Evolutionary conservation across 2,888 invertebrate species (phyloP), one percentile per base, ranked within the genome.

Genomic region (Zygaena filipendulae): DNA sequence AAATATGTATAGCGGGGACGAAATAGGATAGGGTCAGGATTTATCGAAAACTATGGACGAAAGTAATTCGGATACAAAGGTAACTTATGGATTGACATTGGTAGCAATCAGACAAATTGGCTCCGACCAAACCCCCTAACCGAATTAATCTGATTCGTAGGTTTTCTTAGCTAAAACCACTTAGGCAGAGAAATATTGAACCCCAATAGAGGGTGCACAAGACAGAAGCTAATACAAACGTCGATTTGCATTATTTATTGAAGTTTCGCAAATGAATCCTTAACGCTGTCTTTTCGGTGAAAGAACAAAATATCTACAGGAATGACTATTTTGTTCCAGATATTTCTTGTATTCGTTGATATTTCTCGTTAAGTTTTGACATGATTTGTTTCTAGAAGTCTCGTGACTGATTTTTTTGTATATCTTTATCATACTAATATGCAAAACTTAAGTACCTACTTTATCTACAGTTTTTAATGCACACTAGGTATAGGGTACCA

Each of bases 41-140:
- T 72, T 80, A 77, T 77, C 64, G 70, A 62, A 70, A 72, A 66
- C 61, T 59, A 61, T 59, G 46, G 47, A 51, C 50, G 59, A 16
- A 4, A 4, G 16, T 16, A 6, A 51, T 50, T 29, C 34, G 44
- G 49, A 47, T 45, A 51, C 51, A 57, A 61, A 69, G 61, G 68
- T 71, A 71, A 67, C 59, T 66, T 55, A 55, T 62, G 67, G 62
- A 70, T 69, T 64, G 66, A 67, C 60, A 74, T 64, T 49, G 67
- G 67, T 60, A 66, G 75, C 80, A 81, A 81, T 81, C 81, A 81
- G 80, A 79, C 81, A 81, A 81, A 81, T 81, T 81, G 81, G 71
- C 67, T 79, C 67, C 64, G 54, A 59, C 69, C 59, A 59, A 60
- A 52, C 70, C 77, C 77, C 75, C 69, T 60, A 59, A 63, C 64